Evolutionary conservation across 2,888 invertebrate species (phyloP).

Genomic region (Sarcophaga subvicina): DNA sequence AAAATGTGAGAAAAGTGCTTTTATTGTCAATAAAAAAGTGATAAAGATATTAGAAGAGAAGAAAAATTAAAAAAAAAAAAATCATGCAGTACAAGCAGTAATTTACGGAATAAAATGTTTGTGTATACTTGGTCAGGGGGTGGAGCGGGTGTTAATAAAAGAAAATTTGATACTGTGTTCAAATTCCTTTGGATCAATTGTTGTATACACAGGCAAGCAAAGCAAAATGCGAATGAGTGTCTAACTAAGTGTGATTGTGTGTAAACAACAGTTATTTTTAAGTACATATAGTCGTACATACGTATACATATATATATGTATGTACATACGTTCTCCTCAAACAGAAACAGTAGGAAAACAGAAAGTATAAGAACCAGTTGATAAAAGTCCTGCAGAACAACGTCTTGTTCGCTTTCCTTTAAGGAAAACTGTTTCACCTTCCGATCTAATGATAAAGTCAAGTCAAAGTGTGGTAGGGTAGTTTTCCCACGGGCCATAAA

Average conservation of each 20-base stretch:
- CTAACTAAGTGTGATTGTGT: neutral
- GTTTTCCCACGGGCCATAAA: constrained; percentile 60
- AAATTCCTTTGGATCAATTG: constrained; percentile 71
- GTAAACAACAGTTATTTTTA: neutral
- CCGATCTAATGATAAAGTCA: constrained; percentile 65
- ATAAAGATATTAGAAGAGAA: neutral
- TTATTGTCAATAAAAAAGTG: neutral
- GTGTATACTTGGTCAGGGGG: constrained; percentile 63
- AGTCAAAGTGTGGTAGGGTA: constrained; percentile 61
- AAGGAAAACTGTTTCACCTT: constrained; percentile 54
- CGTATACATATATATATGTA: neutral
- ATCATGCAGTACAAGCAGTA: constrained; percentile 12
- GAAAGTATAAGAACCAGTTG: neutral
- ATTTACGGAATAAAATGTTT: constrained; percentile 32
- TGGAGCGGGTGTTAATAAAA: constrained; percentile 60
- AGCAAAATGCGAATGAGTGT: constrained; percentile 42
- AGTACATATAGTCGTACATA: neutral
- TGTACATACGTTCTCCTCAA: neutral
- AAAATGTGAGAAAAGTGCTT: constrained; percentile 29
- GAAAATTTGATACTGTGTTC: constrained; percentile 68
- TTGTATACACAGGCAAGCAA: constrained; percentile 68
- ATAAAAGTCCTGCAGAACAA: constrained; percentile 40
- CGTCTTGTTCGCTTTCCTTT: constrained; percentile 41
- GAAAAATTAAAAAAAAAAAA: constrained; percentile 25
- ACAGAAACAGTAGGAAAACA: neutral